Base-by-base conservation (phyloP, 2,113 vertebrate species). In the Glareola pratincola region DNA sequence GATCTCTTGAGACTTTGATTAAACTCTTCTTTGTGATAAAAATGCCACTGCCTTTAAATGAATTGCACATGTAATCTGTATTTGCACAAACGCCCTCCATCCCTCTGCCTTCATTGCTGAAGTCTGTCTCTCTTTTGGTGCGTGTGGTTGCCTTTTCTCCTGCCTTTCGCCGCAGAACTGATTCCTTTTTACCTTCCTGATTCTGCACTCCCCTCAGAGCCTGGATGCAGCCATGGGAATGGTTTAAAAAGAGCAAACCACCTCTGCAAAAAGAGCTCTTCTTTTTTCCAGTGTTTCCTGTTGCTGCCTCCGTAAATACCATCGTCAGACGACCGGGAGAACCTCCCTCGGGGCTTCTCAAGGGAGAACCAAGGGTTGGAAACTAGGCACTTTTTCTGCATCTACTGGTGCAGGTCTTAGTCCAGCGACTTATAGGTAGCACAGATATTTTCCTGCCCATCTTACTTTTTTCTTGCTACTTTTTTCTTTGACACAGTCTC, bases 21-120 rank as follows among this genome's bases (percentile, higher is more conserved):
- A 75, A 97, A 97, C 93, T 94, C 88, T 92, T 95, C 96, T 97
- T 97, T 97, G 97, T 97, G 74, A 90, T 92, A 91, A 96, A 85
- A 96, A 90, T 95, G 80, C 82, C 54, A 36, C 68, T 90, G 90
- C 93, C 93, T 92, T 95, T 82, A 82, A 95, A 90, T 73, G 72
- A 92, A 91, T 93, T 83, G 71, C 77, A 76, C 67, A 23, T 54
- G 83, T 59, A 90, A 93, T 96, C 72, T 93, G 89, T 74, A 76
- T 74, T 87, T 94, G 43, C 84, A 84, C 92, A 95, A 71, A 89
- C 51, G 51, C 71, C 80, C 94, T 86, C 90, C 62, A 18, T 94
- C 83, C 81, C 79, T 84, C 89, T 85, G 78, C 57, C 39, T 51
- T 88, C 85, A 0, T 34, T 75, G 82, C 79, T 76, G 32, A 56